phyloP scores from a whole-genome alignment of 1,140 invertebrate species.

The Ooceraea biroi region DNA sequence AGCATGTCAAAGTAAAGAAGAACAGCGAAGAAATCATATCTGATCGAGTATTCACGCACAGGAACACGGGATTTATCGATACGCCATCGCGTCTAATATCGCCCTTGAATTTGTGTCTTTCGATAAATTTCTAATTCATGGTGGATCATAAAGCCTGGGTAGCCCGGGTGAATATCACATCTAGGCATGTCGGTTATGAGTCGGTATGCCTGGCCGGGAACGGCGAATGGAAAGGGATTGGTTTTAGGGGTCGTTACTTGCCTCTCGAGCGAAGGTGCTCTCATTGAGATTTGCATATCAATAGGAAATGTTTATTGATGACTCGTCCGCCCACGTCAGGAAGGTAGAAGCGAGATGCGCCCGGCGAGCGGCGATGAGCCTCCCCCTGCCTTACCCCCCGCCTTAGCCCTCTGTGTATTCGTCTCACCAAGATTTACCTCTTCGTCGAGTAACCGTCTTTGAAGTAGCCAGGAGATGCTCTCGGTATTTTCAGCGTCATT shows the following conservation, averaged over 20 bases:
- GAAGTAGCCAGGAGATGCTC: constrained; percentile 39
- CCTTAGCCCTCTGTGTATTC: constrained; percentile 2
- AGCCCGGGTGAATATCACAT: constrained; percentile 32
- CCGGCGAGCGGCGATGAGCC: not conserved
- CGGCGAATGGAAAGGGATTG: constrained; percentile 43
- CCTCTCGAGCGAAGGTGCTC: constrained; percentile 55
- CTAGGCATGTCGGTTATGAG: constrained; percentile 37
- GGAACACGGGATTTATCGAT: constrained; percentile 13
- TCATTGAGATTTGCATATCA: constrained; percentile 72
- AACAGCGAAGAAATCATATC: constrained; percentile 7
- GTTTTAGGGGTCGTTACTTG: constrained; percentile 67
- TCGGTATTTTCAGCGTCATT: constrained; percentile 64
- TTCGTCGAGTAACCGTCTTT: constrained; percentile 44
- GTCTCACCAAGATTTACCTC: constrained; percentile 35
- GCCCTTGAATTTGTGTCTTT: constrained; percentile 35
- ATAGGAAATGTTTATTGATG: constrained; percentile 75
- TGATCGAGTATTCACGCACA: not conserved
- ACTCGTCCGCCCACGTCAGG: constrained; percentile 52
- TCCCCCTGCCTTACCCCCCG: not conserved
- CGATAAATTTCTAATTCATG: constrained; percentile 72
- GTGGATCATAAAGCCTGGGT: constrained; percentile 50
- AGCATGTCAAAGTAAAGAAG: too few relatives aligned
- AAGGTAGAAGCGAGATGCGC: constrained; percentile 5
- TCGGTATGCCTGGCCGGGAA: constrained; percentile 10
- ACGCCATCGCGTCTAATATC: constrained; percentile 25